These are phyloP conservation scores for Caenorhabditis drosophilae DNA, from an alignment of 2,888 invertebrate species.

Conservation along the genomic window DNA sequence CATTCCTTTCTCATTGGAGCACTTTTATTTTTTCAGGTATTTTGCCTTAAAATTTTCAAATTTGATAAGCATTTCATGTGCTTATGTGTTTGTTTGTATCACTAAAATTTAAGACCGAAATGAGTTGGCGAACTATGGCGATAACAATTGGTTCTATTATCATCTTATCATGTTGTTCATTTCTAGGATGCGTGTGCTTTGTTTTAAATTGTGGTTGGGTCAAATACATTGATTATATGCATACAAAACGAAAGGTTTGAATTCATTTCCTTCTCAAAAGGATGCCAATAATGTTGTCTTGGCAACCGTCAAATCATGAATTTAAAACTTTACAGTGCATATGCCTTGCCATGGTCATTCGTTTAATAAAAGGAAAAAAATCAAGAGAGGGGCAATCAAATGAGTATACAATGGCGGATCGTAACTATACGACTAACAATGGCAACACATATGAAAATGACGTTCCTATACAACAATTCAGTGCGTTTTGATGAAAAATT, in stretches of 20 bases:
- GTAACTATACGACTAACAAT: neutral
- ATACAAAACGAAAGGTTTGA: constrained; percentile 33
- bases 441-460: constrained; percentile 54
- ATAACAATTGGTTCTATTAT: constrained; percentile 47
- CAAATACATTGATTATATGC: constrained; percentile 63
- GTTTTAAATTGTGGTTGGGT: constrained; percentile 56
- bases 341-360: constrained; percentile 19
- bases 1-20: constrained; percentile 54
- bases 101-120: constrained; percentile 27
- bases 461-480: constrained; percentile 57
- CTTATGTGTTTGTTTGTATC: neutral
- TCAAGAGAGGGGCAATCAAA: constrained; percentile 18
- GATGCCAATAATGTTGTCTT: constrained; percentile 10
- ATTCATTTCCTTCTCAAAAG: too few relatives aligned
- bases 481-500: constrained; percentile 59
- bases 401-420: constrained; percentile 52
- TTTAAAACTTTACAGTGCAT: constrained; percentile 20
- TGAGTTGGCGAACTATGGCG: constrained; percentile 35
- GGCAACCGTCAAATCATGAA: neutral
- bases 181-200: constrained; percentile 52
- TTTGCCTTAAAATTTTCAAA: too few relatives aligned
- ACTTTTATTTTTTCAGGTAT: constrained; percentile 61
- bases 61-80: too few relatives aligned
- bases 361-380: constrained; percentile 28
- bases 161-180: constrained; percentile 49